Evolutionary conservation across 1,140 invertebrate species (phyloP).

Genomic region (Solen grandis): DNA sequence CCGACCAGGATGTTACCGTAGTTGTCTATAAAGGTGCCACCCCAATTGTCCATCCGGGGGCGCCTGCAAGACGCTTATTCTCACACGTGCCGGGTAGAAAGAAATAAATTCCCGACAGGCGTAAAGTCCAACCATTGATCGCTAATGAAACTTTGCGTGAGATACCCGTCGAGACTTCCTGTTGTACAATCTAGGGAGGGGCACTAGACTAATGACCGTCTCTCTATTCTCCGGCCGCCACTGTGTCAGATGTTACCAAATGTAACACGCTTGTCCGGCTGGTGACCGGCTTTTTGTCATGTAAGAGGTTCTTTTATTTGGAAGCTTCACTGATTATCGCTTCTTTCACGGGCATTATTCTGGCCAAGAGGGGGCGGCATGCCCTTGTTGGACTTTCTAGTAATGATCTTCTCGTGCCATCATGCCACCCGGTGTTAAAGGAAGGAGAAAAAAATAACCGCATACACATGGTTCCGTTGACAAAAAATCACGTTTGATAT

Average conservation of each 20-base stretch:
- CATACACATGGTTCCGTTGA: too few relatives aligned
- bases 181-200: constrained; percentile 29
- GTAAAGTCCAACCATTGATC: constrained; percentile 33
- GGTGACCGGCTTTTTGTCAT: neutral
- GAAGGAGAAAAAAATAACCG: too few relatives aligned
- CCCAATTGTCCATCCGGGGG: constrained; percentile 13
- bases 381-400: too few relatives aligned
- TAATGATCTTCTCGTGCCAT: too few relatives aligned
- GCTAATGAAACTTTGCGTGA: constrained; percentile 54
- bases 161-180: constrained; percentile 48
- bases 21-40: too few relatives aligned
- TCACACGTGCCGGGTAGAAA: constrained; percentile 38
- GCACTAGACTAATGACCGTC: constrained; percentile 49
- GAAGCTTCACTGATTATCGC: too few relatives aligned
- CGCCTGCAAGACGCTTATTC: constrained; percentile 39
- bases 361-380: too few relatives aligned
- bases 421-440: too few relatives aligned
- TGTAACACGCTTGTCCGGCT: neutral
- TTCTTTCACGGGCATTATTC: neutral
- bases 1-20: too few relatives aligned
- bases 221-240: neutral
- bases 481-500: too few relatives aligned
- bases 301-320: neutral
- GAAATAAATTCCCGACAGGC: constrained; percentile 21
- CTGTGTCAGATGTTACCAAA: neutral